Base-by-base conservation (phyloP, 23 tunicate species). In the Corella eumyota region DNA sequence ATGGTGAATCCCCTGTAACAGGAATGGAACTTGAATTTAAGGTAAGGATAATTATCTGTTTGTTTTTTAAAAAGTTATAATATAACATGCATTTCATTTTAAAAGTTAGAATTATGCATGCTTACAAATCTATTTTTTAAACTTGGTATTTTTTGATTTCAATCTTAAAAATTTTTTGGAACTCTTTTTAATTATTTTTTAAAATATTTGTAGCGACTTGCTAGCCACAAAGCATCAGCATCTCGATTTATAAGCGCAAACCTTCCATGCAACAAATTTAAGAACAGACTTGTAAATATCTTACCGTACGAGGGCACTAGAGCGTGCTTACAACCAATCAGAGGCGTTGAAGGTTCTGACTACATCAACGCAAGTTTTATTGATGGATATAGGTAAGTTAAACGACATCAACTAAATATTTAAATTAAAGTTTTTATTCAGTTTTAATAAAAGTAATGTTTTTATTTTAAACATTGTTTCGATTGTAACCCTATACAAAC, bases 341-440 rank as follows among this genome's bases (percentile, higher is more conserved):
- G 95, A 19, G 99, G 99, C 31, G 83, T 93, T 36, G 99, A 93
- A 68, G 99, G 99, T 2, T 84, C 95, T 7, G 99, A 93, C 40
- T 93, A 93, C 65, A 85, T 93, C 65, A 93, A 93, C 61, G 99
- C 95, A 22, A 84, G 95, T 47, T 93, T 93, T 52, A 69, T 93
- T 13, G 99, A 93, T 50, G 99, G 99, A 27, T 93, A 93, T 73
- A 70, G 93, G 95, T 79, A 56, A 35, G 73, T 7, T 11, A 27
- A n/a, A 15, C 45, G 51, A 9, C 6, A 11, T 6, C 27, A n/a
- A 64, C 20, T 9, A n/a, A n/a, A n/a, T n/a, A n/a, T n/a, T n/a
- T n/a, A n/a, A n/a, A n/a, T n/a, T n/a, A n/a, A n/a, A n/a, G n/a
- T n/a, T n/a, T n/a, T n/a, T n/a, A n/a, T n/a, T n/a, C n/a, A n/a